Percentiles rank a stretch among this genome's conserved stretches.
These are phyloP conservation scores for Xerus inauris DNA, from an alignment of 2,113 vertebrate species.

Conservation along the genomic window DNA sequence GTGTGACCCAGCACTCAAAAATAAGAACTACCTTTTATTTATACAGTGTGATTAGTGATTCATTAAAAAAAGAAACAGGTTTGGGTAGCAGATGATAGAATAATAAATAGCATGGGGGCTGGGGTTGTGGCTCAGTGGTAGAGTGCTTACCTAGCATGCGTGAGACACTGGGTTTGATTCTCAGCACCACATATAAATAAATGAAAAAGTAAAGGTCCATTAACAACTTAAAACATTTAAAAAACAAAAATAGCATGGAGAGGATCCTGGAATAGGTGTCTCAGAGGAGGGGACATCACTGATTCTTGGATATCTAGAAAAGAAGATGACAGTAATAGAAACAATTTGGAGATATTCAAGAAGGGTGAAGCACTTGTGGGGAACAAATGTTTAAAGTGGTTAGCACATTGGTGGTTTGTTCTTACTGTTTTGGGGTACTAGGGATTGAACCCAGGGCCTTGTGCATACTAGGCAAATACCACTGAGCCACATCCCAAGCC, in stretches of 20 bases:
- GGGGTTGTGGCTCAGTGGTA: too few relatives aligned
- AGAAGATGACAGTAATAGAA: not conserved
- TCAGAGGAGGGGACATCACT: not conserved
- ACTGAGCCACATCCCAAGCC: too few relatives aligned
- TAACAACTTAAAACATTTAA: too few relatives aligned
- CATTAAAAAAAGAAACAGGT: slow-evolving; percentile 37
- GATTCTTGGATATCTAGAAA: not conserved
- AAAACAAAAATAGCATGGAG: too few relatives aligned
- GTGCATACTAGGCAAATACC: too few relatives aligned
- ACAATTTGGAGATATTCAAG: not conserved
- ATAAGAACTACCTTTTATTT: not conserved
- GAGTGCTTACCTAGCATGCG: too few relatives aligned
- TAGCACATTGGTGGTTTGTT: not conserved
- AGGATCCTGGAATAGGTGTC: not conserved
- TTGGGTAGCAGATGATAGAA: slow-evolving; percentile 26
- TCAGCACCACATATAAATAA: too few relatives aligned
- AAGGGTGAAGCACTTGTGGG: not conserved
- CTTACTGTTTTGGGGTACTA: too few relatives aligned
- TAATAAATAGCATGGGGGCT: not conserved
- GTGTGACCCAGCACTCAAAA: not conserved
- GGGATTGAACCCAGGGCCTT: too few relatives aligned
- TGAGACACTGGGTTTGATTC: too few relatives aligned
- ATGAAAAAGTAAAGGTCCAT: too few relatives aligned
- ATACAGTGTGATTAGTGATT: slow-evolving; percentile 8
- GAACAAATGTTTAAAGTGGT: not conserved